Conservation (phyloP, 2,888 invertebrate genomes). For the Plusia festucae region DNA sequence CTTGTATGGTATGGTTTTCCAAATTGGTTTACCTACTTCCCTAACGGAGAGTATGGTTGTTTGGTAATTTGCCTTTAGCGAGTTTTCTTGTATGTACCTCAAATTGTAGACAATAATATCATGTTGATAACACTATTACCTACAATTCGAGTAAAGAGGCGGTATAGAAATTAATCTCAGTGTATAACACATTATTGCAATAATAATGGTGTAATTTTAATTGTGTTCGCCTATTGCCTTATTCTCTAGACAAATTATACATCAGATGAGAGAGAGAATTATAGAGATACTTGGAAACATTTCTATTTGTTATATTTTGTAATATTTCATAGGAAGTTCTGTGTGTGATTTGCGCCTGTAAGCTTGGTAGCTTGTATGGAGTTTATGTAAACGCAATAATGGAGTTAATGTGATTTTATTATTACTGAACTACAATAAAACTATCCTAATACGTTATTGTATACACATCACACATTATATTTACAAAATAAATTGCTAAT, state of each 20-base stretch:
- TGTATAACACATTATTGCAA: background rate
- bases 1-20: too few relatives aligned
- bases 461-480: background rate
- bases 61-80: too few relatives aligned
- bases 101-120: too few relatives aligned
- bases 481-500: background rate
- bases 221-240: background rate
- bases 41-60: too few relatives aligned
- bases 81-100: too few relatives aligned
- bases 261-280: background rate
- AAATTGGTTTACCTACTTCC: too few relatives aligned
- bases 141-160: background rate
- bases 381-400: too few relatives aligned
- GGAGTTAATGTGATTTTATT: background rate
- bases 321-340: background rate
- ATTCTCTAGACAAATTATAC: constrained; percentile 1
- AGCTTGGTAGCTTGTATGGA: background rate
- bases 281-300: too few relatives aligned
- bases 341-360: background rate
- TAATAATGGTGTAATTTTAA: background rate
- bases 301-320: background rate
- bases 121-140: too few relatives aligned
- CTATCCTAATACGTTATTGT: background rate
- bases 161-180: background rate
- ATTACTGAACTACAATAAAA: background rate